These are phyloP conservation scores for Hyposoter didymator DNA, from an alignment of 2,888 invertebrate genomes.

Conservation along the genomic window DNA sequence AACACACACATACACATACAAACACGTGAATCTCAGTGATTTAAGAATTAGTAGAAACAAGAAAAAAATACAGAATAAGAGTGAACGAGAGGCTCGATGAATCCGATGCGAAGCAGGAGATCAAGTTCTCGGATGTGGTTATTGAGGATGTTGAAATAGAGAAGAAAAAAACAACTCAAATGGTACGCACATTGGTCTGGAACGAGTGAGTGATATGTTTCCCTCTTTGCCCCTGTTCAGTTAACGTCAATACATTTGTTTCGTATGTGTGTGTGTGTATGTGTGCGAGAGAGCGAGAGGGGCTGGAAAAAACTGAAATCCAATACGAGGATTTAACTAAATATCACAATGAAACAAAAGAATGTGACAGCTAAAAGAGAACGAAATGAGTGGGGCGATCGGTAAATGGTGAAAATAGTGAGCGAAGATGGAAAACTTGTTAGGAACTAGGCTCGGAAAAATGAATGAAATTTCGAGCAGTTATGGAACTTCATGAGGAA, in stretches of 20 bases:
- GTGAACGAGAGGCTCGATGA: neutral
- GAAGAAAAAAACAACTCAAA: conserved; percentile 50
- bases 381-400: neutral
- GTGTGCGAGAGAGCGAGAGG: conserved; percentile 52
- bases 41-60: conserved; percentile 34
- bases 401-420: conserved; percentile 70
- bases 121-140: conserved; percentile 43
- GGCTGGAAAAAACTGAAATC: conserved; percentile 11
- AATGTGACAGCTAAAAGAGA: conserved; percentile 54
- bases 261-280: conserved; percentile 53
- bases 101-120: neutral
- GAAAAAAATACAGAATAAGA: neutral
- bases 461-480: conserved; percentile 48
- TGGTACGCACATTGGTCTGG: conserved; percentile 69
- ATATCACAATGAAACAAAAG: conserved; percentile 30
- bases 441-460: conserved; percentile 71
- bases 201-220: conserved; percentile 79
- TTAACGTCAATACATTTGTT: conserved; percentile 67
- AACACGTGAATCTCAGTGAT: conserved; percentile 68
- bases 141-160: conserved; percentile 34
- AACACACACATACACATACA: conserved; percentile 48
- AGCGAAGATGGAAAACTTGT: conserved; percentile 82
- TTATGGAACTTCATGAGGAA: conserved; percentile 41
- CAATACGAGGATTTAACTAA: conserved; percentile 5
- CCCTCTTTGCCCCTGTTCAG: conserved; percentile 75